Evolutionary conservation across 2,113 vertebrate species (phyloP).

Genomic region (Toxostoma redivivum): DNA sequence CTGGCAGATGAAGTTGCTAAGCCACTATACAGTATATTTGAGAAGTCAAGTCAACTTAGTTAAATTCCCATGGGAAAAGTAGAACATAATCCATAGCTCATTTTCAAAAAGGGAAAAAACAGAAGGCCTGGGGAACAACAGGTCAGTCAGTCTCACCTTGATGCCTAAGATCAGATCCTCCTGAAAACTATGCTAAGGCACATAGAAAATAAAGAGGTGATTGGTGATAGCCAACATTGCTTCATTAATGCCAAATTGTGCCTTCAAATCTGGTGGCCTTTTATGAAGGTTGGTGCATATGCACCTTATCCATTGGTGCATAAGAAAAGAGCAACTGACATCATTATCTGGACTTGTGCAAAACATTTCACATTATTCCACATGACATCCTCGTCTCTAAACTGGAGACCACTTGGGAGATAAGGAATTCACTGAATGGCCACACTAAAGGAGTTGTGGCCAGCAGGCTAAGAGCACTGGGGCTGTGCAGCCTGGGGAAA

Average conservation of each 20-base stretch:
- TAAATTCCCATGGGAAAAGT: background rate
- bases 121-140: background rate
- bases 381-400: background rate
- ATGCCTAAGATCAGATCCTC: background rate
- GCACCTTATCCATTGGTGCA: too few species aligned
- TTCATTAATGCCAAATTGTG: background rate
- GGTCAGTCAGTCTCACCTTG: background rate
- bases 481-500: background rate
- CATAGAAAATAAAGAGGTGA: background rate
- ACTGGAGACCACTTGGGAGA: background rate
- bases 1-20: background rate
- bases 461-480: background rate
- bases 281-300: too few species aligned
- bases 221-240: background rate
- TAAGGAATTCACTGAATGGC: background rate
- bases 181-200: background rate
- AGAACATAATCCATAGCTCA: background rate
- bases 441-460: background rate
- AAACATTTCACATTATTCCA: background rate
- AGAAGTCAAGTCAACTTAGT: background rate
- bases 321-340: background rate
- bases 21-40: background rate
- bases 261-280: background rate
- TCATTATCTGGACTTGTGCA: background rate
- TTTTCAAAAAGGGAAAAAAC: background rate